These are phyloP conservation scores for Gymnorhina tibicen DNA, from an alignment of 2,113 vertebrate genomes.

Conservation along the genomic window DNA sequence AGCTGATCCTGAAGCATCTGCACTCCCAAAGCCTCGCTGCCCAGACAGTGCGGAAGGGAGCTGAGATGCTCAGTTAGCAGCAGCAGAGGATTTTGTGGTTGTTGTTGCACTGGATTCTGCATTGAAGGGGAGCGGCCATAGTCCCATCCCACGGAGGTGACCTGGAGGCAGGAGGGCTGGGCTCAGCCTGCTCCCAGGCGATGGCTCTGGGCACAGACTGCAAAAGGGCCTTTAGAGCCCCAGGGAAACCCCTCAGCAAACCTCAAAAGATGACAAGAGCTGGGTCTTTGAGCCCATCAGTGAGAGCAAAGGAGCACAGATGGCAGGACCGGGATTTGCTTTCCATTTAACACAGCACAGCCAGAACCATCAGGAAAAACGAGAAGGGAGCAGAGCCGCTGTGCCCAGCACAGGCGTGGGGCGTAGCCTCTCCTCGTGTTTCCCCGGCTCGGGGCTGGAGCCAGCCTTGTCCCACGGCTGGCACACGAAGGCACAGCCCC, in stretches of 20 bases:
- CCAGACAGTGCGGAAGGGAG: neutral
- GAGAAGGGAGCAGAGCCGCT: neutral
- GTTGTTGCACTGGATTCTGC: neutral
- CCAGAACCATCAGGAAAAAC: neutral
- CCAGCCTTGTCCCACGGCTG: accelerated
- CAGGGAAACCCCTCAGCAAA: neutral
- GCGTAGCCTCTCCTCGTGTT: neutral
- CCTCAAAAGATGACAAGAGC: neutral
- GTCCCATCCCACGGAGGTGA: neutral
- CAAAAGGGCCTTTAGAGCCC: neutral
- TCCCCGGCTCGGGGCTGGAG: neutral
- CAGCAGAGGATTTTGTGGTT: neutral
- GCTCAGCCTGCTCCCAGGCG: neutral
- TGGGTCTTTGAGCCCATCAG: neutral
- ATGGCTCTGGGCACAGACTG: neutral
- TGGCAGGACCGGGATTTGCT: neutral
- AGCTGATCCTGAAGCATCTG: neutral
- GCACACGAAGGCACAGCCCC: neutral
- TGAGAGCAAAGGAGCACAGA: neutral
- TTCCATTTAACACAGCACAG: neutral
- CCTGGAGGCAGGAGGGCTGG: neutral
- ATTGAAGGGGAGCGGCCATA: neutral
- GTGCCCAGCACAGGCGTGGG: neutral
- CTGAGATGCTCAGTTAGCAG: neutral
- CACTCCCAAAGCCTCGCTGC: neutral